Evolutionary conservation across 35 echinoderm and acorn worm species (phyloP).

Genomic region (Apostichopus parvimensis): DNA sequence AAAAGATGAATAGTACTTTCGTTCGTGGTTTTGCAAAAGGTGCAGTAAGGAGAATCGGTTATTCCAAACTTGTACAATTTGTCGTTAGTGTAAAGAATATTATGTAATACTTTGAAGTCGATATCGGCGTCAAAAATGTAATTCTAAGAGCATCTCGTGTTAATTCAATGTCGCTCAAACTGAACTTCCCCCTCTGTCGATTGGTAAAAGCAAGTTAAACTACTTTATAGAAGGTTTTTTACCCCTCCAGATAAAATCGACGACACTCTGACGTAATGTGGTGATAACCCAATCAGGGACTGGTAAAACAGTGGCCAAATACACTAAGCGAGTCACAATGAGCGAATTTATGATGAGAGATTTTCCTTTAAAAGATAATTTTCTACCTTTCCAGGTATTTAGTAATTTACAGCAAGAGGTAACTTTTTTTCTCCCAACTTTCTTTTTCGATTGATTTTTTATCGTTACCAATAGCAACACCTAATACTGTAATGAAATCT

Average conservation of each 20-base stretch:
- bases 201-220: too few relatives aligned
- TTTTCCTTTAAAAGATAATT: constrained; percentile 29
- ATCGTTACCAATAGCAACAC: constrained; percentile 14
- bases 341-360: constrained; percentile 6
- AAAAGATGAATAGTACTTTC: too few relatives aligned
- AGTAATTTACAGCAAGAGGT: not conserved
- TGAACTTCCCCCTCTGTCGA: too few relatives aligned
- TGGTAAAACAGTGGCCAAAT: not conserved
- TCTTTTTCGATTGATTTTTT: not conserved
- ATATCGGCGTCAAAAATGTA: too few relatives aligned
- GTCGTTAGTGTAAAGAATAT: too few relatives aligned
- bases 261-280: not conserved
- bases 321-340: not conserved
- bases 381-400: constrained; percentile 23
- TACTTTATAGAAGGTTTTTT: not conserved
- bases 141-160: too few relatives aligned
- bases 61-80: too few relatives aligned
- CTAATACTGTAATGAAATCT: constrained; percentile 20
- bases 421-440: not conserved
- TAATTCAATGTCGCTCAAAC: too few relatives aligned
- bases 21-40: too few relatives aligned
- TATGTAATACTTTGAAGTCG: too few relatives aligned
- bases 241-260: constrained; percentile 19
- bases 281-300: constrained; percentile 18
- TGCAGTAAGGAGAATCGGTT: too few relatives aligned